Evolutionary conservation across 1,140 invertebrate species (phyloP).

Genomic region (Nebria ingens): DNA sequence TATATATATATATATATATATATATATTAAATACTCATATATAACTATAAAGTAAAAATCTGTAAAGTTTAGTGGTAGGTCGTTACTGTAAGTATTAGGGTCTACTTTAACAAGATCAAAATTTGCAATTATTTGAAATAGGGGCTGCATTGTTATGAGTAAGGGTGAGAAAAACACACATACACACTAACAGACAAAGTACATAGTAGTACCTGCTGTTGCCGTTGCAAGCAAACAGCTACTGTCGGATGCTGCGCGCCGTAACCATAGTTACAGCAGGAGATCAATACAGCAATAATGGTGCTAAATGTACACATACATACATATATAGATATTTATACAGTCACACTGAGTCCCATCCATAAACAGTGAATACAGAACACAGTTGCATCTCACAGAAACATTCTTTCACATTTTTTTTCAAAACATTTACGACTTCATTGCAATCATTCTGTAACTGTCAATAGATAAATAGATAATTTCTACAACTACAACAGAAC

Average conservation of each 20-base stretch:
- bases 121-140: neutral
- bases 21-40: neutral
- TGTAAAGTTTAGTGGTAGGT: neutral
- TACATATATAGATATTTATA: too few relatives aligned
- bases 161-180: neutral
- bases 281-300: conserved; percentile 8
- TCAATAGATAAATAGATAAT: too few relatives aligned
- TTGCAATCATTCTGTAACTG: too few relatives aligned
- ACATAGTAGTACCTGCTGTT: neutral
- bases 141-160: neutral
- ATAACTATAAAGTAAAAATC: neutral
- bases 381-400: too few relatives aligned
- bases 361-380: too few relatives aligned
- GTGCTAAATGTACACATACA: too few relatives aligned
- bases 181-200: too few relatives aligned
- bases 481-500: too few relatives aligned
- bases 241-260: conserved; percentile 3
- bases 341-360: too few relatives aligned
- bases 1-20: neutral
- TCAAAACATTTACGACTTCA: too few relatives aligned
- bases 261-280: neutral
- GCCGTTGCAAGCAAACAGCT: neutral
- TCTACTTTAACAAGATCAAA: neutral
- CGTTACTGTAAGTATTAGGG: neutral
- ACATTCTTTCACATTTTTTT: too few relatives aligned